Evolutionary conservation across 2,797 vertebrate genomes (phyloP).

Genomic region (Pempheris klunzingeri): DNA sequence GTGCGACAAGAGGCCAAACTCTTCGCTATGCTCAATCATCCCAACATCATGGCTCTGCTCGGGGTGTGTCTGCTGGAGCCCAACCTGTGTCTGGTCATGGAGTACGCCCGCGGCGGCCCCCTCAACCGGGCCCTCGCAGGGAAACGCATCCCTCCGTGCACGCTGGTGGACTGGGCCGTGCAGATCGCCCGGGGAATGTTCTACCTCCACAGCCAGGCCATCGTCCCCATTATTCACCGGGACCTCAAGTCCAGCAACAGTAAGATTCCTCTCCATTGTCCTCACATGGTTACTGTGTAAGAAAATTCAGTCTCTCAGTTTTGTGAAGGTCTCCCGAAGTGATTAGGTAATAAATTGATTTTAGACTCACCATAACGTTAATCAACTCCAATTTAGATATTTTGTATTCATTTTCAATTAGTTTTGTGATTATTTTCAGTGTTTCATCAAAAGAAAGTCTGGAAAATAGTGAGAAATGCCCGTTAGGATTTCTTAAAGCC

Average conservation of each 20-base stretch:
- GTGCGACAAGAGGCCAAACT: conserved; percentile 98
- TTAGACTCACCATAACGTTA: background rate
- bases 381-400: background rate
- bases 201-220: conserved; percentile 95
- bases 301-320: background rate
- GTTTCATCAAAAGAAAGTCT: background rate
- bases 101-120: conserved; percentile 94
- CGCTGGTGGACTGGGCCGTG: conserved; percentile 97
- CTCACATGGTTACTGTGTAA: background rate
- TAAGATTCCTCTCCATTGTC: conserved; percentile 80
- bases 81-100: conserved; percentile 97
- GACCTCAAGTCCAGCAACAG: conserved; percentile 99
- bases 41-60: conserved; percentile 95
- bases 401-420: background rate
- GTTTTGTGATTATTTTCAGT: background rate
- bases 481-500: background rate
- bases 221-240: conserved; percentile 95
- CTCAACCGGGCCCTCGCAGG: conserved; percentile 95
- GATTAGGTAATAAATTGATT: background rate
- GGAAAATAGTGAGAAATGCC: background rate
- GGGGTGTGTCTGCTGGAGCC: conserved; percentile 95
- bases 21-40: conserved; percentile 95
- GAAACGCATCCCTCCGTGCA: conserved; percentile 95
- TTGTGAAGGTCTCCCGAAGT: background rate
- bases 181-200: conserved; percentile 96